Evolutionary conservation across 2,113 vertebrate genomes (phyloP).

Genomic region (Epinephelus lanceolatus): DNA sequence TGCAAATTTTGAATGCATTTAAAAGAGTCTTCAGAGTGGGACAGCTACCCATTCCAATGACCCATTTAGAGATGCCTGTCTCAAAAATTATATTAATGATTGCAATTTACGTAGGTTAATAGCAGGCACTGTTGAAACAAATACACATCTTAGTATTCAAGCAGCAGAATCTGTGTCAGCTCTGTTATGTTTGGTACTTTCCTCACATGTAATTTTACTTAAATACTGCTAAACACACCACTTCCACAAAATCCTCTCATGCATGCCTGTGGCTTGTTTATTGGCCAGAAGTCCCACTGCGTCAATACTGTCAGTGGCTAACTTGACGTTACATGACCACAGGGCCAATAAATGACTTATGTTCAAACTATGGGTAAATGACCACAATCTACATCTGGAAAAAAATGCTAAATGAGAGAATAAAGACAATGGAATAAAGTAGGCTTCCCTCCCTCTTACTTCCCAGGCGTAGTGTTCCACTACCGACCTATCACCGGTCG

Average conservation of each 20-base stretch:
- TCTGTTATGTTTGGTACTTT: not conserved
- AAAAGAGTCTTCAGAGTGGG: not conserved
- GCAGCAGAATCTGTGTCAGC: not conserved
- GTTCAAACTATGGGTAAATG: not conserved
- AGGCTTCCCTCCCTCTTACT: not conserved
- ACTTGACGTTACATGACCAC: not conserved
- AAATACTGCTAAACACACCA: not conserved
- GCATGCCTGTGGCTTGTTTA: not conserved
- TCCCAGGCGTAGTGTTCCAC: slow-evolving; percentile 92
- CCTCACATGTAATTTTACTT: not conserved
- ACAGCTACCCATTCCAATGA: not conserved
- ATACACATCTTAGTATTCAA: not conserved
- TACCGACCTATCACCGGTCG: slow-evolving; percentile 88
- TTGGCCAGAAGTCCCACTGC: not conserved
- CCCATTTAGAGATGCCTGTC: not conserved
- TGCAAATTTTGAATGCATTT: not conserved
- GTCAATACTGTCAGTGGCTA: not conserved
- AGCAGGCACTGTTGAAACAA: not conserved
- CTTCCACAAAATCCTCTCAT: not conserved
- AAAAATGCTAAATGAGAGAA: not conserved
- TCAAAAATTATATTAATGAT: not conserved
- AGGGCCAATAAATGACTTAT: not conserved
- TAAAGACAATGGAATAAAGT: not conserved
- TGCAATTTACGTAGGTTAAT: not conserved
- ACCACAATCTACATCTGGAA: not conserved